Percentiles rank a stretch among this genome's conserved stretches.
Evolutionary conservation across 2,113 vertebrate species (phyloP).

Genomic region (Todiramphus saurophagus): DNA sequence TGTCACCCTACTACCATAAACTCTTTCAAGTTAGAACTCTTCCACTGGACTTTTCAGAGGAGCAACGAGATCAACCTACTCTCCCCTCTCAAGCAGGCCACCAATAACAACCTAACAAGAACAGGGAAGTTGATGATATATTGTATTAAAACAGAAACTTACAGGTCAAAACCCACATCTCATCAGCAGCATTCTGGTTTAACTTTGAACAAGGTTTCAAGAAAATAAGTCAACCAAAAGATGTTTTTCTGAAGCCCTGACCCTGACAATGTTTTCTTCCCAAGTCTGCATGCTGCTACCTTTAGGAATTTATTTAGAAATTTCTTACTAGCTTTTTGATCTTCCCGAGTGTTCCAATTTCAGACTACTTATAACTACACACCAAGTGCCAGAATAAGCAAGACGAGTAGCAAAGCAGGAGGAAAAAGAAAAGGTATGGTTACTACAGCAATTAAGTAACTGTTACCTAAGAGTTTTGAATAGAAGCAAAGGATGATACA

Average conservation of each 20-base stretch:
- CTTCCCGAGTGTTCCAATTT: rapidly evolving
- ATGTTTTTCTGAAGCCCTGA: neutral
- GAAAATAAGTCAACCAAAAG: neutral
- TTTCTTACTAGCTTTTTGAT: neutral
- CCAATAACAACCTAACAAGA: neutral
- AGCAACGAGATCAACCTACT: neutral
- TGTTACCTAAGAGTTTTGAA: neutral
- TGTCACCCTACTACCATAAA: neutral
- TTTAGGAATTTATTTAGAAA: neutral
- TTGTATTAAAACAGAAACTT: neutral
- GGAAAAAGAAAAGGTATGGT: neutral
- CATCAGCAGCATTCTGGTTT: neutral
- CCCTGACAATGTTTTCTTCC: neutral
- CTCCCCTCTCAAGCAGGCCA: neutral
- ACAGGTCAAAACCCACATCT: neutral
- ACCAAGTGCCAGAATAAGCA: neutral
- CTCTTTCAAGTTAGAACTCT: neutral
- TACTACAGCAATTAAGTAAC: neutral
- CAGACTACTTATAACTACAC: neutral
- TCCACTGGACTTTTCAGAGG: neutral
- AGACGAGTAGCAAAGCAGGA: neutral
- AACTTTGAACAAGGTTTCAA: neutral
- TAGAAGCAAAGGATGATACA: neutral
- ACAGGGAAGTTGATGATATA: neutral
- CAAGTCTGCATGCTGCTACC: neutral